Evolutionary conservation across 2,888 invertebrate genomes (phyloP).

Genomic region (Holacanthella duospinosa): DNA sequence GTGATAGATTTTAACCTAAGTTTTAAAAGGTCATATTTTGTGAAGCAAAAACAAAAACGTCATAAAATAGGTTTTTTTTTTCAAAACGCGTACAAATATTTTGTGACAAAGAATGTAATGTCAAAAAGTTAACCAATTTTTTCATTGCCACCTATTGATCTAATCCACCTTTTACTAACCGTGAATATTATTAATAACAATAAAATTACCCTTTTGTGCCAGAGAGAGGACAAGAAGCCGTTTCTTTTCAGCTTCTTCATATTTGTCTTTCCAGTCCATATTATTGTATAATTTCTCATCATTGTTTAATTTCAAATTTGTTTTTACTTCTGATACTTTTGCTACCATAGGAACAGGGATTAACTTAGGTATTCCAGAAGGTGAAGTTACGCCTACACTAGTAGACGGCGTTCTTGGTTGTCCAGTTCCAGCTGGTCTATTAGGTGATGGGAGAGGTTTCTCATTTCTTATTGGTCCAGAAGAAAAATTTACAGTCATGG

Average conservation of each 20-base stretch:
- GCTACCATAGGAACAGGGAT: not conserved
- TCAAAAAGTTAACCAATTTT: no score
- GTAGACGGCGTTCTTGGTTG: conserved; percentile 1
- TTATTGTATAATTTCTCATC: conserved; percentile 19
- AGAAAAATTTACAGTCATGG: conserved; percentile 30
- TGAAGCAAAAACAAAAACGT: no score
- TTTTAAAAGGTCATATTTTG: no score
- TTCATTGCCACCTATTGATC: no score
- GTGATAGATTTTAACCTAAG: no score
- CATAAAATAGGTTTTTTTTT: no score
- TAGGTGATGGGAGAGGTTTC: not conserved
- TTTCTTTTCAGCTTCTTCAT: conserved; percentile 59
- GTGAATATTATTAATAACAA: not conserved
- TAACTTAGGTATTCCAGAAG: conserved; percentile 5
- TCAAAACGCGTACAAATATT: no score
- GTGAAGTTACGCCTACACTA: not conserved
- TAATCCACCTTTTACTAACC: not conserved
- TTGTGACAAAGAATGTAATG: no score
- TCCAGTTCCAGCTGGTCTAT: not conserved
- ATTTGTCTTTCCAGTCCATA: conserved; percentile 54
- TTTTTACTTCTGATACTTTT: not conserved
- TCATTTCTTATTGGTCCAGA: conserved; percentile 1
- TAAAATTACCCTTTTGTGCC: conserved; percentile 54
- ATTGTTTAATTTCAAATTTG: not conserved
- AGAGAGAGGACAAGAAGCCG: conserved; percentile 56